Conservation (phyloP, 2,888 invertebrate genomes). For the Meliscaeva auricollis region DNA sequence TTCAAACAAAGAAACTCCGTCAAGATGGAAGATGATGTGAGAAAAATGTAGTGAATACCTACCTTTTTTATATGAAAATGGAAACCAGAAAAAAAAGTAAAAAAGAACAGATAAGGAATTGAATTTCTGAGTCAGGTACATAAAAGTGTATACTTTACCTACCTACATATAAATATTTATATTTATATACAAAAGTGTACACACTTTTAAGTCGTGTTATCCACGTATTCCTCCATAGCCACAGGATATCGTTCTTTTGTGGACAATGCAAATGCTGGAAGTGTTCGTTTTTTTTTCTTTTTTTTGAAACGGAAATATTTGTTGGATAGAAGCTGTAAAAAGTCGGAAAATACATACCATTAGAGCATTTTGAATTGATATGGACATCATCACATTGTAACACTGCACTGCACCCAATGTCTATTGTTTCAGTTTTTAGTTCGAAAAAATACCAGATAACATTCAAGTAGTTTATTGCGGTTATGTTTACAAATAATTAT, state of each 20-base stretch:
- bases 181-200: background rate
- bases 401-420: background rate
- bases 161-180: background rate
- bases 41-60: conserved; percentile 12
- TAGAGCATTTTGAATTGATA: background rate
- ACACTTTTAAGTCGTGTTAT: conserved; percentile 23
- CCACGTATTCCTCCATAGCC: conserved; percentile 25
- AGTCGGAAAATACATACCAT: background rate
- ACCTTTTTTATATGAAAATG: background rate
- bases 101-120: conserved; percentile 44
- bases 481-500: conserved; percentile 11
- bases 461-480: background rate
- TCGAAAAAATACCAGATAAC: background rate
- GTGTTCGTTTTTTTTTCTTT: background rate
- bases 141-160: background rate
- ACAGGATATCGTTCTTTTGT: conserved; percentile 46
- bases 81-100: background rate
- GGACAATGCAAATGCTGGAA: conserved; percentile 44
- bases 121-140: conserved; percentile 46
- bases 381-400: background rate
- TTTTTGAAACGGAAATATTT: conserved; percentile 40
- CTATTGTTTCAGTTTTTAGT: background rate
- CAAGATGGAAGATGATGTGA: conserved; percentile 30
- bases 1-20: conserved; percentile 68
- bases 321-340: background rate